Base-by-base conservation (phyloP, 2,888 invertebrate genomes). In the Thelaira solivaga region DNA sequence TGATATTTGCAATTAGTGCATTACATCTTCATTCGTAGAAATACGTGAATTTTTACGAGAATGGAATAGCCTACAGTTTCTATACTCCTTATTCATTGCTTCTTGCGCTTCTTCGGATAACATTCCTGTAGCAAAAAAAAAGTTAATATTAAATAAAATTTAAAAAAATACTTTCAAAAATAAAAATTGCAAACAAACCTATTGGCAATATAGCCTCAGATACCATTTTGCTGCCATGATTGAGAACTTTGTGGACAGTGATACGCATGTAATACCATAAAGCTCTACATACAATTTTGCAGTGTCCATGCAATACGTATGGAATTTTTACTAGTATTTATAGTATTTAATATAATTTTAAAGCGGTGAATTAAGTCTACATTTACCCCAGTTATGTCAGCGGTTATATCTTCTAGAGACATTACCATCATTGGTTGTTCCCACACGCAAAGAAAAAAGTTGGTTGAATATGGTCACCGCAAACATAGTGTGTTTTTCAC, bases 381-480 rank as follows among this genome's bases (percentile, higher is more conserved):
- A n/a, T n/a, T n/a, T 43, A 68, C 47, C 22, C 68, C 68, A 49
- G 36, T 49, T 64, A 49, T 24, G 49, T 49, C 51, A 53, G 61
- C 49, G 26, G 68, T 69, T 53, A 62, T 59, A 29, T 53, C 13
- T 59, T 65, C 64, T 57, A 24, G 62, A 61, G 43, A 45, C 45
- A 51, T 59, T 74, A 45, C 67, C 75, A 67, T 75, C 61, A 62
- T 67, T 69, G 34, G 57, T 64, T 57, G 64, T 76, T 47, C 64
- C n/a, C n/a, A n/a, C n/a, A n/a, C n/a, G n/a, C n/a, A n/a, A n/a
- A n/a, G n/a, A n/a, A n/a, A n/a, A n/a, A n/a, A n/a, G n/a, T n/a
- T n/a, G n/a, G n/a, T n/a, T n/a, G n/a, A n/a, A n/a, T n/a, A n/a
- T n/a, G n/a, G n/a, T n/a, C n/a, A n/a, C n/a, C n/a, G n/a, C n/a